These are phyloP conservation scores for Pristionchus arcanus DNA, from an alignment of 2,888 invertebrate genomes.

Conservation along the genomic window DNA sequence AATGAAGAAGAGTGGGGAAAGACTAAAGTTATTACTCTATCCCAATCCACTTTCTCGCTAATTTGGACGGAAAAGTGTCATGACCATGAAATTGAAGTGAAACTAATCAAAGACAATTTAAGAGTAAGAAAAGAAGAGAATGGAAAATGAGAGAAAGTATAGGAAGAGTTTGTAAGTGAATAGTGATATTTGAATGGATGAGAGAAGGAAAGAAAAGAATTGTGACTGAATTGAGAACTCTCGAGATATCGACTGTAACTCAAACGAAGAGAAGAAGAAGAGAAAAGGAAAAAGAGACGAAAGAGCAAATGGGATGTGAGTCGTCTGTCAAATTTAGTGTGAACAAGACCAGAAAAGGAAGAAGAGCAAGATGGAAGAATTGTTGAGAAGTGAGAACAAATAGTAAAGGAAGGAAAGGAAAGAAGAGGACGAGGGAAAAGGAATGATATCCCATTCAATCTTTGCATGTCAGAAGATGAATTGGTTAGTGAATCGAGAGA, in stretches of 20 bases:
- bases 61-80: slow-evolving; percentile 10
- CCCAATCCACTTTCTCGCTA: slow-evolving; percentile 35
- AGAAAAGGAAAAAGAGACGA: slow-evolving; percentile 6
- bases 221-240: slow-evolving; percentile 1
- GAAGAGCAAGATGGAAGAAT: not conserved
- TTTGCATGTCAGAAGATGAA: slow-evolving; percentile 33
- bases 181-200: not conserved
- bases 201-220: not conserved
- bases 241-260: slow-evolving; percentile 35
- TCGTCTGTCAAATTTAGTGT: not conserved
- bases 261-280: slow-evolving; percentile 33
- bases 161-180: not conserved
- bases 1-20: slow-evolving; percentile 22
- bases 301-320: slow-evolving; percentile 23
- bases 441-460: slow-evolving; percentile 32
- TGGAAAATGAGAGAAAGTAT: not conserved
- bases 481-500: slow-evolving; percentile 6
- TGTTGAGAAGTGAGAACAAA: slow-evolving; percentile 39
- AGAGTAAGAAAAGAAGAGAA: not conserved
- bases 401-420: slow-evolving; percentile 15
- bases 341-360: slow-evolving; percentile 1
- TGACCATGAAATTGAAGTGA: not conserved
- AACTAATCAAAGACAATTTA: not conserved
- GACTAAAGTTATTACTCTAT: slow-evolving; percentile 12
- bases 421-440: not conserved